Base-by-base conservation (phyloP, 2,888 invertebrate species). In the Lithosia quadra region DNA sequence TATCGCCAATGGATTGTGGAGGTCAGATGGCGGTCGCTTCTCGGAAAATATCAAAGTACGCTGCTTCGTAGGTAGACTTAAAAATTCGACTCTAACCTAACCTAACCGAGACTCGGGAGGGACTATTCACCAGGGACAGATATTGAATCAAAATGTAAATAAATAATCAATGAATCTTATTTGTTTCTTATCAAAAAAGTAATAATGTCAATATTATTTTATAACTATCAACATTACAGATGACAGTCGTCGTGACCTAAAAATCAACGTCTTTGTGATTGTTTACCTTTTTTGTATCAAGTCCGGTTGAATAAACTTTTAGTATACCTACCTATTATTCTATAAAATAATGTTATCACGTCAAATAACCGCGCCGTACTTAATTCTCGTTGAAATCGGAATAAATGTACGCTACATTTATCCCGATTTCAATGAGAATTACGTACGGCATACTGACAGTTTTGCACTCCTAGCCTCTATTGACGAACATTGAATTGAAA, bases 161-260 rank as follows among this genome's bases (percentile, higher is more conserved):
- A 18, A 43, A 18, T 49, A 9, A 49, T 49, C 18, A n/a, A 49
- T 18, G 43, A 18, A 11, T 11, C 36, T 11, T 43, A 18, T 49
- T 49, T 2, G 11, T n/a, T 49, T 49, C n/a, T 49, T n/a, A 49
- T 49, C 49, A n/a, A 49, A n/a, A 49, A n/a, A n/a, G n/a, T 49
- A 49, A 49, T 49, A 49, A n/a, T 49, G 49, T n/a, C 8, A 49
- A n/a, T 49, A 49, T 49, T 49, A 49, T 49, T 49, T n/a, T 49
- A 49, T 5, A n/a, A 18, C 18, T 49, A 49, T 49, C 49, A 9
- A n/a, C 18, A n/a, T n/a, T n/a, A n/a, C n/a, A n/a, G n/a, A n/a
- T n/a, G 8, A 49, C 8, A n/a, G 49, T 49, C 49, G 49, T 49
- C 49, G 18, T n/a, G n/a, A n/a, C 43, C 43, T 43, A 43, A 7